phyloP scores from a whole-genome alignment of 2,113 vertebrate genomes.

The Ptyas mucosa region DNA sequence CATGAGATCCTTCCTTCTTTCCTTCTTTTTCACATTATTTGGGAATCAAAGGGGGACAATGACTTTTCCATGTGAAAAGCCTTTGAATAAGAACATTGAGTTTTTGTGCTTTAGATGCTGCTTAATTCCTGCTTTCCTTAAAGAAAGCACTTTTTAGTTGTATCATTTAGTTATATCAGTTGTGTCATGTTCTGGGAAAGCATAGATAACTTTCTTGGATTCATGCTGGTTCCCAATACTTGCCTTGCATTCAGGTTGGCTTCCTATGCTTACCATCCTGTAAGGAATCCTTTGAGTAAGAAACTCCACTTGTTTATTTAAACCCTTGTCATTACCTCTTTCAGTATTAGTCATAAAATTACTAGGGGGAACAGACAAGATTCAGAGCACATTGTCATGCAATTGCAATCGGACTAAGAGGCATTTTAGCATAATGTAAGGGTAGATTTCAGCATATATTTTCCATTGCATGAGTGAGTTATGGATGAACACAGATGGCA shows the following conservation, averaged over 20 bases:
- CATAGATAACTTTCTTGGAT: not conserved
- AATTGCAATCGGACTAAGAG: not conserved
- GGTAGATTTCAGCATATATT: not conserved
- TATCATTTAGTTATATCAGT: not conserved
- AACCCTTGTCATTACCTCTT: not conserved
- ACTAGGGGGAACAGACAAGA: not conserved
- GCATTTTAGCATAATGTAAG: not conserved
- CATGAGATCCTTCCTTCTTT: not conserved
- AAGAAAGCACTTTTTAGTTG: not conserved
- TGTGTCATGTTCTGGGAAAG: not conserved
- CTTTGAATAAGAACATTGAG: not conserved
- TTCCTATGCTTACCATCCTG: not conserved
- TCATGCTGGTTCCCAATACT: not conserved
- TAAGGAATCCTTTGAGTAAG: not conserved
- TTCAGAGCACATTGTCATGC: not conserved
- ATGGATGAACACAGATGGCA: not conserved
- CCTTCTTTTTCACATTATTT: not conserved
- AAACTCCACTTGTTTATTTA: not conserved
- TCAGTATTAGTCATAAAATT: not conserved
- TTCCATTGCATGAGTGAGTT: not conserved
- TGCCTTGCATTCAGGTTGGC: not conserved
- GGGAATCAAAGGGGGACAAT: not conserved
- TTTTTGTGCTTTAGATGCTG: not conserved
- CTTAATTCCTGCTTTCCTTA: not conserved
- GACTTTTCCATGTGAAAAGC: not conserved